phyloP scores from a whole-genome alignment of 2,113 vertebrate species.

The Mirza zaza region DNA sequence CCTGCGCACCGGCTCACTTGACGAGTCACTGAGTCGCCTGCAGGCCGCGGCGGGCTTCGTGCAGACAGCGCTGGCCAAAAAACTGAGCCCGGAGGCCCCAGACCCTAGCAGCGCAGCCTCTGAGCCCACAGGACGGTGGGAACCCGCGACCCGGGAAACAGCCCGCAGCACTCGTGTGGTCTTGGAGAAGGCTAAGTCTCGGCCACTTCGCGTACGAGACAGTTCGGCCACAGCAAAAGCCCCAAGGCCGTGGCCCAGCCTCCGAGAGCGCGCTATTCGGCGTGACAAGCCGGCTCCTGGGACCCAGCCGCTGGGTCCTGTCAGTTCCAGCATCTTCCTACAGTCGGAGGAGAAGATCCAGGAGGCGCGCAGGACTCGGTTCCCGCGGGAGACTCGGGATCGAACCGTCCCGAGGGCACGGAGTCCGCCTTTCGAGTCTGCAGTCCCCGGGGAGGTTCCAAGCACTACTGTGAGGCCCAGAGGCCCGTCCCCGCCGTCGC shows the following conservation, averaged over 20 bases:
- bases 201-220: not conserved
- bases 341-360: slow-evolving; percentile 63
- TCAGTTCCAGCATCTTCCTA: slow-evolving; percentile 78
- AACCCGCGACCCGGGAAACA: not conserved
- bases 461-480: not conserved
- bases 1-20: slow-evolving; percentile 90
- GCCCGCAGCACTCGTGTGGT: not conserved
- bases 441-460: not conserved
- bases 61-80: slow-evolving; percentile 92
- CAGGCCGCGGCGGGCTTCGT: slow-evolving; percentile 92
- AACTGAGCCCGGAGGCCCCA: slow-evolving; percentile 81
- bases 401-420: not conserved
- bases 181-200: slow-evolving; percentile 26
- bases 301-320: slow-evolving; percentile 70
- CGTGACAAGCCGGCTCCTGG: slow-evolving; percentile 64
- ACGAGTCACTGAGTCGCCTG: slow-evolving; percentile 85
- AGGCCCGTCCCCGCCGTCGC: slow-evolving; percentile 6
- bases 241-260: slow-evolving; percentile 84
- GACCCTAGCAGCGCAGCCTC: not conserved
- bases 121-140: not conserved
- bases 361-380: not conserved
- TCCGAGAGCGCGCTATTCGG: slow-evolving; percentile 83
- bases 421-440: not conserved
- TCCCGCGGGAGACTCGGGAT: not conserved
- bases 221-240: slow-evolving; percentile 64